Evolutionary conservation across 2,888 invertebrate genomes (phyloP).

Genomic region (Phaonia tiefii): DNA sequence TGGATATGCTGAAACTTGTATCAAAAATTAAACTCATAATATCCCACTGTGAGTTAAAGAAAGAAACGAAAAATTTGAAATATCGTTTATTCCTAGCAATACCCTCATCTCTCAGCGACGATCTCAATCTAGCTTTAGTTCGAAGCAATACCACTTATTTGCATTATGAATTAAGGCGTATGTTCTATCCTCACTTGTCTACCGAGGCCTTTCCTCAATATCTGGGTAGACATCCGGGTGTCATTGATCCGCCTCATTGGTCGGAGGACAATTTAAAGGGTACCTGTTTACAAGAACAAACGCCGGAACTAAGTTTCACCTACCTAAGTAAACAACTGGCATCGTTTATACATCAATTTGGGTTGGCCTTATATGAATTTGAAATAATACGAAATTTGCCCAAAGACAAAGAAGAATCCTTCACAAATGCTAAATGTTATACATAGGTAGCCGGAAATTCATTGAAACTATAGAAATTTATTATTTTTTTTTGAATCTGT

Average conservation of each 20-base stretch:
- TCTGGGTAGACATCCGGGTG: slow-evolving; percentile 79
- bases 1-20: slow-evolving; percentile 82
- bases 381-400: slow-evolving; percentile 73
- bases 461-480: too few relatives aligned
- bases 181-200: slow-evolving; percentile 89
- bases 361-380: slow-evolving; percentile 81
- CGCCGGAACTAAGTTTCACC: slow-evolving; percentile 71
- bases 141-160: slow-evolving; percentile 77
- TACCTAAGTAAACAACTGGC: slow-evolving; percentile 77
- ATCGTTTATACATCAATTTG: slow-evolving; percentile 81
- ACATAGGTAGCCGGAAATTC: not conserved
- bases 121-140: slow-evolving; percentile 80
- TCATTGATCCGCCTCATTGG: slow-evolving; percentile 77
- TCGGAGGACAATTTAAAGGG: slow-evolving; percentile 75
- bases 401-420: slow-evolving; percentile 16
- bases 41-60: slow-evolving; percentile 83
- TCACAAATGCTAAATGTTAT: slow-evolving; percentile 49
- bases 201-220: slow-evolving; percentile 86
- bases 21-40: slow-evolving; percentile 83
- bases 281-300: slow-evolving; percentile 73
- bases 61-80: slow-evolving; percentile 81
- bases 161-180: slow-evolving; percentile 82
- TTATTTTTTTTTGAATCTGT: too few relatives aligned
- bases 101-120: slow-evolving; percentile 85
- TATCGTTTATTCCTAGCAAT: slow-evolving; percentile 87